Percentiles rank a stretch among this genome's conserved stretches.
phyloP scores from a whole-genome alignment of 64 coral and sea anemone species.

The Stichodactyla helianthus region DNA sequence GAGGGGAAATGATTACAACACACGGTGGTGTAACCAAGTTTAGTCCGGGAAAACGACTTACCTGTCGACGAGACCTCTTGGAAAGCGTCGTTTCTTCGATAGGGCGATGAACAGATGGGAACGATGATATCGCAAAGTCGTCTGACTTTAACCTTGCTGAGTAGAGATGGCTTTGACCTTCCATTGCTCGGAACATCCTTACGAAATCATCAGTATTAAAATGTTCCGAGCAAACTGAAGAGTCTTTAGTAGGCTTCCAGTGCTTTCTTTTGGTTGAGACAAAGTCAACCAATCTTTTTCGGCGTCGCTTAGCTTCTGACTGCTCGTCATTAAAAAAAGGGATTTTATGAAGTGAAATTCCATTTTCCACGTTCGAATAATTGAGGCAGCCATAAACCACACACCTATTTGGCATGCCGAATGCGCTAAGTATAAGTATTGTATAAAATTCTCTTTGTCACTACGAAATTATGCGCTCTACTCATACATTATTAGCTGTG shows the following conservation, averaged over 20 bases:
- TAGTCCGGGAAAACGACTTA: too few species aligned
- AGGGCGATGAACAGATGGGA: too few species aligned
- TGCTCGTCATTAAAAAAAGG: conserved; percentile 16
- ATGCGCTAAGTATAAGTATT: not conserved
- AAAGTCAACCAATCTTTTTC: conserved; percentile 35
- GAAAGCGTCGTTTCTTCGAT: too few species aligned
- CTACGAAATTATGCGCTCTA: too few species aligned
- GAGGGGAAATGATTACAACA: too few species aligned
- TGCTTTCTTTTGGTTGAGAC: not conserved
- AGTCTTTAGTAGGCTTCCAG: conserved; percentile 20
- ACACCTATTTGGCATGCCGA: conserved; percentile 8
- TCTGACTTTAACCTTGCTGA: too few species aligned
- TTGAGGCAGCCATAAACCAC: conserved; percentile 21
- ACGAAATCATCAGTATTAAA: conserved; percentile 20
- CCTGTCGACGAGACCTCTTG: too few species aligned
- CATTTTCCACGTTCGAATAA: not conserved
- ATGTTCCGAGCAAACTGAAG: conserved; percentile 27
- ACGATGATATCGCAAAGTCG: too few species aligned
- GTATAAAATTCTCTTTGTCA: not conserved
- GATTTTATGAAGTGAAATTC: conserved; percentile 19
- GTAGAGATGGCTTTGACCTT: too few species aligned
- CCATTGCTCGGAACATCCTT: too few species aligned
- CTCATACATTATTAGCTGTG: too few species aligned
- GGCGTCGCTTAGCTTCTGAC: not conserved
- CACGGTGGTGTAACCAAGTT: too few species aligned